These are phyloP conservation scores for Botia kubotai DNA, from an alignment of 2,797 vertebrate genomes.

Conservation along the genomic window DNA sequence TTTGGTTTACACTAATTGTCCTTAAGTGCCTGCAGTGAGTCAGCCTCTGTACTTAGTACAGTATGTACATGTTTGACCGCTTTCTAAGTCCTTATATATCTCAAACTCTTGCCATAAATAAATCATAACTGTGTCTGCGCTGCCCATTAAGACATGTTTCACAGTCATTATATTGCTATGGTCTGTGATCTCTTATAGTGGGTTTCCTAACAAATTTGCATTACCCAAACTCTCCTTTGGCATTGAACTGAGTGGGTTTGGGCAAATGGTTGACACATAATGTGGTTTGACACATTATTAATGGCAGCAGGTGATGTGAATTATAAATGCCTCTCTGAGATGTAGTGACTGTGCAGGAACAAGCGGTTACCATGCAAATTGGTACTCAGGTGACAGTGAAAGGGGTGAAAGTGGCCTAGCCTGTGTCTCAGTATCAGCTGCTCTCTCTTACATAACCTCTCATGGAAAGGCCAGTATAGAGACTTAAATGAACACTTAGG, in stretches of 20 bases:
- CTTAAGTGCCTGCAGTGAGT: not conserved
- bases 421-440: conserved; percentile 41
- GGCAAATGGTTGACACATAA: too few species aligned
- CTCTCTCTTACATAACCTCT: conserved; percentile 68
- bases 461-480: conserved; percentile 11
- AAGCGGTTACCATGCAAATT: conserved; percentile 78
- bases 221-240: not conserved
- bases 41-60: not conserved
- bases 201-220: conserved; percentile 8
- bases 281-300: conserved; percentile 59
- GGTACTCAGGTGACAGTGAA: conserved; percentile 74
- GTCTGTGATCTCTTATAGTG: not conserved
- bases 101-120: conserved; percentile 6
- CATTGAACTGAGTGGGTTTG: conserved; percentile 51
- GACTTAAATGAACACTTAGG: not conserved
- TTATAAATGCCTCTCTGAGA: conserved; percentile 76
- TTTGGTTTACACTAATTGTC: conserved; percentile 5
- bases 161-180: not conserved
- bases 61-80: not conserved
- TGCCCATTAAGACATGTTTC: not conserved
- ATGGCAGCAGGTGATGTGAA: conserved; percentile 68
- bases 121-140: not conserved
- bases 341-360: conserved; percentile 67
- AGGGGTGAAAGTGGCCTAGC: conserved; percentile 79
- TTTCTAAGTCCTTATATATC: not conserved